A percentile compares a stretch with the other conserved stretches of the same genome.
Conservation (phyloP, 2,797 vertebrate species). For the Urocyon cinereoargenteus region DNA sequence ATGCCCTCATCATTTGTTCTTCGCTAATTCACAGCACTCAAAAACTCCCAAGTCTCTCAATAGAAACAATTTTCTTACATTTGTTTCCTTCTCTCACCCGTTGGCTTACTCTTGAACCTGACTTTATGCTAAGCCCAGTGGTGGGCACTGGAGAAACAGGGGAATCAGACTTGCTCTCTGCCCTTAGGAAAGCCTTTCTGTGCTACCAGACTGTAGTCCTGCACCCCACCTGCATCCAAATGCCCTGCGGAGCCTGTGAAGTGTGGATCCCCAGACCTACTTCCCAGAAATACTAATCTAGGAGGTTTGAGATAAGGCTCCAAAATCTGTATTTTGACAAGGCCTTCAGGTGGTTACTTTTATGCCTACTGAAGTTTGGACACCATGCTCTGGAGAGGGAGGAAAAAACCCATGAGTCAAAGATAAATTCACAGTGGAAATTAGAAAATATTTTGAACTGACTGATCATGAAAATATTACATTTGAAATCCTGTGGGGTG, state of each 20-base stretch:
- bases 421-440: slow-evolving; percentile 49
- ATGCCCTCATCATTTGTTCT: background rate
- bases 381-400: slow-evolving; percentile 27
- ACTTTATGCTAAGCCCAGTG: slow-evolving; percentile 18
- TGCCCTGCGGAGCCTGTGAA: background rate
- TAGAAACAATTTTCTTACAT: slow-evolving; percentile 31
- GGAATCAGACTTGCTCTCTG: slow-evolving; percentile 29
- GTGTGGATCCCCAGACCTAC: background rate
- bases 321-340: slow-evolving; percentile 43
- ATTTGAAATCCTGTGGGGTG: slow-evolving; percentile 23
- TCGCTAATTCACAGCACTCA: slow-evolving; percentile 48
- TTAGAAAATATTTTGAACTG: slow-evolving; percentile 49
- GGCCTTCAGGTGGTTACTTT: slow-evolving; percentile 32
- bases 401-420: background rate
- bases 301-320: background rate
- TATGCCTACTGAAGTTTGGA: slow-evolving; percentile 42
- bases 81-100: slow-evolving; percentile 37
- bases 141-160: background rate
- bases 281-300: slow-evolving; percentile 42
- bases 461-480: slow-evolving; percentile 50
- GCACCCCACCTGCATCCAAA: slow-evolving; percentile 23
- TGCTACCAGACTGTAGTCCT: slow-evolving; percentile 8
- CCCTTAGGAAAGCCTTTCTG: background rate
- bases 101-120: slow-evolving; percentile 33
- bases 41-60: slow-evolving; percentile 46